Conservation (phyloP, 2,797 vertebrate genomes). For the Steatocranus sp. region DNA sequence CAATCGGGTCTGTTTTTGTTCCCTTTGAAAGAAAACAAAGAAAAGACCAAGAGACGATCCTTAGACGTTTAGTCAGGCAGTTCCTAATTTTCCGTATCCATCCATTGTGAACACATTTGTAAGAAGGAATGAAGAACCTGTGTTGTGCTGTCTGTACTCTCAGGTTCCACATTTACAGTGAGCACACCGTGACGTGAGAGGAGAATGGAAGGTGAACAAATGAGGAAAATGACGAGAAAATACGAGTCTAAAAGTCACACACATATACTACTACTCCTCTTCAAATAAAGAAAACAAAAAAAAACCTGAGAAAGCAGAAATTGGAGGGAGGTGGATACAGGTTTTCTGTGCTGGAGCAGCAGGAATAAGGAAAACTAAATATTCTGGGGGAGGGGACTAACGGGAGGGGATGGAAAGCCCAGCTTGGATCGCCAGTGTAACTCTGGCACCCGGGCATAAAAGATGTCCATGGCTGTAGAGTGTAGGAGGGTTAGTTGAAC, state of each 20-base stretch:
- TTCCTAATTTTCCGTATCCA: constrained; percentile 38
- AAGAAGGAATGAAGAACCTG: constrained; percentile 41
- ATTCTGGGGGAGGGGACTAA: constrained; percentile 6
- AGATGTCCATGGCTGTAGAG: constrained; percentile 54
- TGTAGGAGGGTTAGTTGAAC: constrained; percentile 29
- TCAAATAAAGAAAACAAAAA: constrained; percentile 33
- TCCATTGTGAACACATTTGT: constrained; percentile 15
- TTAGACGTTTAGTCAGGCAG: constrained; percentile 41
- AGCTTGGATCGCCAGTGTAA: constrained; percentile 20
- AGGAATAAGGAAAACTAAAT: constrained; percentile 53
- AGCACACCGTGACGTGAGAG: neutral
- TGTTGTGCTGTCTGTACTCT: constrained; percentile 21
- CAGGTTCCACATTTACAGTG: constrained; percentile 45
- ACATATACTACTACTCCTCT: constrained; percentile 25
- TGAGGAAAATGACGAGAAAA: neutral
- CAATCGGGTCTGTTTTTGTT: constrained; percentile 57
- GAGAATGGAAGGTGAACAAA: neutral
- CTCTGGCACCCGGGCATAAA: constrained; percentile 8
- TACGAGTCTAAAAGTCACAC: constrained; percentile 35
- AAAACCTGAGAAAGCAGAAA: constrained; percentile 77
- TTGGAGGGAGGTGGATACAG: constrained; percentile 37
- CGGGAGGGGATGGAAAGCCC: constrained; percentile 24
- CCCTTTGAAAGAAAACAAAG: constrained; percentile 55
- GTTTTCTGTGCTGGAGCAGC: constrained; percentile 43
- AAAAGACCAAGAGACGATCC: constrained; percentile 32